Conservation (phyloP, 2,797 vertebrate species). For the Bufotes viridis region DNA sequence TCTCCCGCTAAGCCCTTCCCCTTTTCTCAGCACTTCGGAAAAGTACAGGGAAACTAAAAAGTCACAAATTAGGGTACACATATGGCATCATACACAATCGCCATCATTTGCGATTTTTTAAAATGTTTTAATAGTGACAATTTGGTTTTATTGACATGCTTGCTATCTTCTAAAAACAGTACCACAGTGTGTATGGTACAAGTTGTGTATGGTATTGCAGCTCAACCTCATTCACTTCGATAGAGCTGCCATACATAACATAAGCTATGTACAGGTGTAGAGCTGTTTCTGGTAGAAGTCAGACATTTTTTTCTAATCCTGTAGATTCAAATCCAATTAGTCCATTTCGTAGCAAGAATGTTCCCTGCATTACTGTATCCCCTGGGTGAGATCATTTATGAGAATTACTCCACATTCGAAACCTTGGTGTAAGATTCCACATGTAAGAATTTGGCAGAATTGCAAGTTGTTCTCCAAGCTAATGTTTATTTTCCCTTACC, state of each 20-base stretch:
- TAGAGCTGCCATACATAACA: not conserved
- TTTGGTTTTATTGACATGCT: too few relatives aligned
- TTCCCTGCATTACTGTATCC: not conserved
- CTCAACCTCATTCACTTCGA: too few relatives aligned
- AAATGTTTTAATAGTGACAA: too few relatives aligned
- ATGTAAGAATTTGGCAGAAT: not conserved
- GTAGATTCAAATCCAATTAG: not conserved
- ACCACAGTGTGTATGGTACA: too few relatives aligned
- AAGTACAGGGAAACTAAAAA: too few relatives aligned
- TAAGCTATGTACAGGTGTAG: not conserved
- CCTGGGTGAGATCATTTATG: conserved; percentile 21
- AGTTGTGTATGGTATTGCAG: too few relatives aligned
- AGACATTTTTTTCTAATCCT: not conserved
- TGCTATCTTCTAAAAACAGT: too few relatives aligned
- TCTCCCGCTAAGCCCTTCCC: too few relatives aligned
- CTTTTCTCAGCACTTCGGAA: too few relatives aligned
- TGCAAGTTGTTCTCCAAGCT: not conserved
- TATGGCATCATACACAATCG: too few relatives aligned
- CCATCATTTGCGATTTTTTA: too few relatives aligned
- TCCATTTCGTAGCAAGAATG: not conserved
- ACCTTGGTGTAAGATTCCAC: conserved; percentile 41
- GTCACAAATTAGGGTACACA: too few relatives aligned
- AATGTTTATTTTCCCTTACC: not conserved
- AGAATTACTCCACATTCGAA: conserved; percentile 24
- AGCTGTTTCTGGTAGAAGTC: not conserved